Base-by-base conservation (phyloP, 2,797 vertebrate species). In the Fringilla coelebs region DNA sequence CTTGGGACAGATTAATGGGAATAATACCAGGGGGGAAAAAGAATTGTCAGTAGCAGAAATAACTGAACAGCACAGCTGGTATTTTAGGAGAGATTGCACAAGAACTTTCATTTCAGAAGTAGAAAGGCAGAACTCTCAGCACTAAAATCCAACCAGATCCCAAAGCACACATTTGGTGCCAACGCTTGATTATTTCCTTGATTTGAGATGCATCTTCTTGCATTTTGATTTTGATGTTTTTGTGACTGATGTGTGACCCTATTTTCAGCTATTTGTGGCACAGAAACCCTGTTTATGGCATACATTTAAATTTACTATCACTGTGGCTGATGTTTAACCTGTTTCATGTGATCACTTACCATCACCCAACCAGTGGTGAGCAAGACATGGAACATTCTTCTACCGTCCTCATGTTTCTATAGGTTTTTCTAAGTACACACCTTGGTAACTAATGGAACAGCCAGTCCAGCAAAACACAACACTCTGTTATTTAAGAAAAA, bases 71-170 rank as follows among this genome's bases (percentile, higher is more conserved):
- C 24, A 8, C 2, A 8, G 21, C 29, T 65, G 24, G 16, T n/a
- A 41, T 1, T 49, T 28, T 9, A 40, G 60, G 34, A 57, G 45
- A 70, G 38, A 36, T 0, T 36, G 17, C 1, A 2, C 19, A 52
- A 76, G 20, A 91, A 34, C 41, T 41, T 68, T 24, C 17, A 18
- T 36, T 74, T 70, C 26, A 29, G 12, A 24, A 45, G 10, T 0
- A n/a, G 14, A 79, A 61, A 92, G 26, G 21, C 20, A 61, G 41
- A 79, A 36, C 15, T 66, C 49, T 57, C 22, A 14, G 29, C 54
- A 24, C 28, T 57, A n/a, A 83, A 67, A 63, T n/a, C 36, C 68
- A 73, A 13, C 28, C 31, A 66, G 61, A 73, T 34, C 28, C 32
- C 32, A 54, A 52, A 86, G 26, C 26, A 77, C 6, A 26, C 3